A percentile compares a stretch with the other conserved stretches of the same genome.
phyloP scores from a whole-genome alignment of 2,888 invertebrate genomes.

The Amphiduros pacificus region DNA sequence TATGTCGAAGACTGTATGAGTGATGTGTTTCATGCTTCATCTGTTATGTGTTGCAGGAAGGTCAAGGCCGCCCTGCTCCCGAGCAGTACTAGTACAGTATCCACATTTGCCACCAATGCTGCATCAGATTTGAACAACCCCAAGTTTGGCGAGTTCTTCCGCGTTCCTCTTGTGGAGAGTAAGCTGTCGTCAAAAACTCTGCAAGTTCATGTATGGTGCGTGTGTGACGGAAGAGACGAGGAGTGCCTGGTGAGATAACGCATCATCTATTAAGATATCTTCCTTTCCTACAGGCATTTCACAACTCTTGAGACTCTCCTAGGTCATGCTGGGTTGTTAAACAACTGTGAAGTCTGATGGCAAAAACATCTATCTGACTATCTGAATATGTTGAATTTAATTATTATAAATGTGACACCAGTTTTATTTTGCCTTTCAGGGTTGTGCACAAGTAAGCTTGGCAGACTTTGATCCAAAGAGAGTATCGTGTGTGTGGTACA shows the following conservation, averaged over 20 bases:
- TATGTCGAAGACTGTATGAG: no score
- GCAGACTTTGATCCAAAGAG: constrained; percentile 88
- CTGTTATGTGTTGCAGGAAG: constrained; percentile 64
- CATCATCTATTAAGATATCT: no score
- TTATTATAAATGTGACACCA: neutral
- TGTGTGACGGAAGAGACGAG: constrained; percentile 67
- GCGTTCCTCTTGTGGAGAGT: constrained; percentile 74
- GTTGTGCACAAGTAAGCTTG: constrained; percentile 91
- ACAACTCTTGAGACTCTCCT: no score
- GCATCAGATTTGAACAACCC: constrained; percentile 74
- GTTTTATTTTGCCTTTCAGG: constrained; percentile 65
- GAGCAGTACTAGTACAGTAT: constrained; percentile 63
- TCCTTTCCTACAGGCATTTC: no score
- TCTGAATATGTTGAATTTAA: no score
- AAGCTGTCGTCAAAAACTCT: constrained; percentile 85
- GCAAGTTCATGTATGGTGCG: constrained; percentile 85
- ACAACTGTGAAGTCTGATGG: no score
- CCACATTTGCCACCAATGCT: constrained; percentile 72
- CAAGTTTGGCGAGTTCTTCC: constrained; percentile 77
- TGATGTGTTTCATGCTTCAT: no score
- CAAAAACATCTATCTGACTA: no score
- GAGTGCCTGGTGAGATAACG: constrained; percentile 83
- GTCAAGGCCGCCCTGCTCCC: constrained; percentile 78
- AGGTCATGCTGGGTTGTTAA: no score
- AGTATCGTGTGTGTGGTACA: constrained; percentile 89